Conservation (phyloP, 2,888 invertebrate species). For the Eilema depressum region DNA sequence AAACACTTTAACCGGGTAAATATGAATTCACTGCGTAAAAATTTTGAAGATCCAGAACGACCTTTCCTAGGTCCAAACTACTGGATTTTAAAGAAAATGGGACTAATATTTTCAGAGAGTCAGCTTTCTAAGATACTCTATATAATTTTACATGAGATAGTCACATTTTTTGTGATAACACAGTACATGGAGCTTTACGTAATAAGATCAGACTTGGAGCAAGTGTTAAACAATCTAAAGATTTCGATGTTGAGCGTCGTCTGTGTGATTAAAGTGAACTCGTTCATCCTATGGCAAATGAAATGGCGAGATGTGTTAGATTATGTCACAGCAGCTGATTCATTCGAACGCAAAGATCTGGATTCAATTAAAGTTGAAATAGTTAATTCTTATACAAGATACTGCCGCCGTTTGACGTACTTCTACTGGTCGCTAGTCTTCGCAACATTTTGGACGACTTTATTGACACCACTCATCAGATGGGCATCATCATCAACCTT, state of each 20-base stretch:
- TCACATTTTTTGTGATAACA: constrained; percentile 67
- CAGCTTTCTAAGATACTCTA: constrained; percentile 50
- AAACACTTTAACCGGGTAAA: constrained; percentile 27
- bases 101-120: constrained; percentile 69
- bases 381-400: constrained; percentile 69
- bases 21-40: constrained; percentile 56
- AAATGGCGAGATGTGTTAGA: constrained; percentile 69
- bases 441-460: constrained; percentile 65
- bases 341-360: constrained; percentile 64
- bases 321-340: constrained; percentile 72
- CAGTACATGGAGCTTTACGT: constrained; percentile 74
- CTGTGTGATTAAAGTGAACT: constrained; percentile 70
- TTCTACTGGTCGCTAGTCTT: constrained; percentile 75
- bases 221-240: constrained; percentile 73
- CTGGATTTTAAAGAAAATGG: constrained; percentile 67
- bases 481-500: constrained; percentile 64
- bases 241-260: constrained; percentile 77
- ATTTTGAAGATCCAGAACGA: constrained; percentile 64
- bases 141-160: constrained; percentile 65
- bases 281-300: constrained; percentile 71
- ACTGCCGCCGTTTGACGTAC: constrained; percentile 69
- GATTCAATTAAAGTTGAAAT: constrained; percentile 58
- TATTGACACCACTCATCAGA: constrained; percentile 63
- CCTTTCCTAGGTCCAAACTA: constrained; percentile 74
- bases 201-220: constrained; percentile 69